Evolutionary conservation across 2,113 vertebrate species (phyloP).

Genomic region (Camelus dromedarius): DNA sequence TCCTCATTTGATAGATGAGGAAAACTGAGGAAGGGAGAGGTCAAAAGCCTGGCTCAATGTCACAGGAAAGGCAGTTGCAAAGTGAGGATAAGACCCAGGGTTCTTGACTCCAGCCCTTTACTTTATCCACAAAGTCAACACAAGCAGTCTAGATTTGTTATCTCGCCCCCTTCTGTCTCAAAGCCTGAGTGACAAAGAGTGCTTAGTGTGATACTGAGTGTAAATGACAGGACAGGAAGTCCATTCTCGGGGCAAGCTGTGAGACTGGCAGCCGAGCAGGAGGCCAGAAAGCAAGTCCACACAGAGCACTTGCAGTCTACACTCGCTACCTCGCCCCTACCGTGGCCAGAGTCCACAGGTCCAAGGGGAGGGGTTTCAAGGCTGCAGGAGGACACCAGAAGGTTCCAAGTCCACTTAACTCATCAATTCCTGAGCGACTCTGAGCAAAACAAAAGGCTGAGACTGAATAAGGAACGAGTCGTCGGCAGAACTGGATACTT

Average conservation of each 20-base stretch:
- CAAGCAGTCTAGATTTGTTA: conserved; percentile 78
- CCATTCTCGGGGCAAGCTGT: conserved; percentile 76
- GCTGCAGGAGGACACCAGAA: neutral
- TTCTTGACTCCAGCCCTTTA: conserved; percentile 78
- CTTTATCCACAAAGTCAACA: conserved; percentile 82
- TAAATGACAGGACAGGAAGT: conserved; percentile 82
- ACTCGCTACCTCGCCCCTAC: neutral
- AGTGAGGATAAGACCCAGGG: conserved; percentile 67
- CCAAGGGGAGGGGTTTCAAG: neutral
- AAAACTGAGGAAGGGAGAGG: conserved; percentile 11
- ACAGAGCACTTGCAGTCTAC: conserved; percentile 33
- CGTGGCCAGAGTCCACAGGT: neutral
- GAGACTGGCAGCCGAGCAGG: conserved; percentile 66
- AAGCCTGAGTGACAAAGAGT: conserved; percentile 79
- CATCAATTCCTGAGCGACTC: conserved; percentile 45
- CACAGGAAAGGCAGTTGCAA: conserved; percentile 66
- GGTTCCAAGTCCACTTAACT: neutral
- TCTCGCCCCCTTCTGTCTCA: conserved; percentile 78
- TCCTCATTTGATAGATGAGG: neutral
- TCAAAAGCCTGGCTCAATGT: conserved; percentile 59
- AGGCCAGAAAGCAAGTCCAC: conserved; percentile 62
- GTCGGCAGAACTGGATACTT: neutral
- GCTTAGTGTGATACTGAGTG: conserved; percentile 76
- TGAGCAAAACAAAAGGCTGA: neutral
- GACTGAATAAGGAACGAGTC: neutral